Conservation (phyloP, 2,113 vertebrate species). For the Phaetusa simplex region DNA sequence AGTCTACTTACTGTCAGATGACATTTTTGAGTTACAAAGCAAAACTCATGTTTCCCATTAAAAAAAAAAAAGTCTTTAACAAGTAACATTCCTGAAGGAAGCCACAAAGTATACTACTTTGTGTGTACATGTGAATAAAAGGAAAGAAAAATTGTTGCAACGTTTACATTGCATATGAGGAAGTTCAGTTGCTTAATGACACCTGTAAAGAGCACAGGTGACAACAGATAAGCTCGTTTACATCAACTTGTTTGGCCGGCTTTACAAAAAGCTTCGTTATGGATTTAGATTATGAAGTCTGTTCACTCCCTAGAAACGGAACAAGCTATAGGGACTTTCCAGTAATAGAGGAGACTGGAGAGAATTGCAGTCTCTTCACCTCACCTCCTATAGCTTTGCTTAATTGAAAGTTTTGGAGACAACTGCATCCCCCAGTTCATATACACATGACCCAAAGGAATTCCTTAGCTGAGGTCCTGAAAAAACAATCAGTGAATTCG, state of each 20-base stretch:
- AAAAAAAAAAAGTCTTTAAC: not conserved
- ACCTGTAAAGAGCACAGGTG: not conserved
- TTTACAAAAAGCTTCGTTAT: constrained; percentile 10
- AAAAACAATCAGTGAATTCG: not conserved
- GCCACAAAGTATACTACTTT: not conserved
- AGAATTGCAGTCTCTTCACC: not conserved
- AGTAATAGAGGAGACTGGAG: not conserved
- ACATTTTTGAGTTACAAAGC: not conserved
- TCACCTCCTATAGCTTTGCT: not conserved
- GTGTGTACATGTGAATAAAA: not conserved
- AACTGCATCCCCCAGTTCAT: not conserved
- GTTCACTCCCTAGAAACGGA: not conserved
- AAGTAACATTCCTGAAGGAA: not conserved
- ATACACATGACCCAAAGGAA: not conserved
- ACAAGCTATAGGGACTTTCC: not conserved
- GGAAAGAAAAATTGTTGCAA: not conserved
- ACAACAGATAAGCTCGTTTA: not conserved
- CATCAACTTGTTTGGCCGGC: not conserved
- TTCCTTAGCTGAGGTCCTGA: not conserved
- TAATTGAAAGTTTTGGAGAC: not conserved
- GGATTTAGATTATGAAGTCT: not conserved
- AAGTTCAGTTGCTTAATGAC: not conserved
- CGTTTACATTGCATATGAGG: not conserved
- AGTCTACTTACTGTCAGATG: not conserved
- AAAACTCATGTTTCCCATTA: not conserved